Evolutionary conservation across 2,797 vertebrate genomes (phyloP).

Genomic region (Neostethus bicornis): DNA sequence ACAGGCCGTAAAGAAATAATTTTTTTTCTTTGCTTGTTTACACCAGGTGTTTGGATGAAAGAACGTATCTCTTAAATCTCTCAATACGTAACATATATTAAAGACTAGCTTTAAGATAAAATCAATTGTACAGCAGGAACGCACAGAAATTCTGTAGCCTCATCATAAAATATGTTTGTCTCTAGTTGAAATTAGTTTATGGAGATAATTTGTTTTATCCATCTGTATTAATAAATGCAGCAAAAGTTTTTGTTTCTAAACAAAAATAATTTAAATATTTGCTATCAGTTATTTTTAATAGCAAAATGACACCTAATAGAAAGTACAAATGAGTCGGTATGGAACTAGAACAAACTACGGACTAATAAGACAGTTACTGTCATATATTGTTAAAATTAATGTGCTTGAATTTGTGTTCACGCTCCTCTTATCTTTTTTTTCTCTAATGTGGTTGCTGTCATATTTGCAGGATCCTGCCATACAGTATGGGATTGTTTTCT

Average conservation of each 20-base stretch:
- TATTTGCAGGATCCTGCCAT: constrained; percentile 59
- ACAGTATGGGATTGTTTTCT: constrained; percentile 61
- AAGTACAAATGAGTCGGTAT: constrained; percentile 62
- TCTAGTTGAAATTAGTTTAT: constrained; percentile 13
- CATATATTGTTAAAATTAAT: constrained; percentile 54
- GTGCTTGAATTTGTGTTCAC: constrained; percentile 55
- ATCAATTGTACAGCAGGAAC: constrained; percentile 47
- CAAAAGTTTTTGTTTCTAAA: constrained; percentile 31
- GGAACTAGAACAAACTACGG: constrained; percentile 45
- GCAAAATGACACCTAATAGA: constrained; percentile 56
- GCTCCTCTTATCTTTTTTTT: constrained; percentile 64
- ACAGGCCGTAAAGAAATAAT: constrained; percentile 74
- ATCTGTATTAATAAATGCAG: constrained; percentile 5
- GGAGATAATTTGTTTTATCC: not conserved
- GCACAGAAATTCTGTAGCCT: constrained; percentile 26
- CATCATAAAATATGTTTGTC: constrained; percentile 24
- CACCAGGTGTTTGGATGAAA: constrained; percentile 77
- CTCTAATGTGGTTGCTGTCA: constrained; percentile 71
- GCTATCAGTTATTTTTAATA: constrained; percentile 49
- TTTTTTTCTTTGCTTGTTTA: constrained; percentile 87
- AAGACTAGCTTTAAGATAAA: constrained; percentile 68
- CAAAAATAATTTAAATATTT: constrained; percentile 33
- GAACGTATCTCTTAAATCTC: constrained; percentile 67
- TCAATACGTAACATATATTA: constrained; percentile 65
- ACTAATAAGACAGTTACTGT: constrained; percentile 64